Evolutionary conservation across 2,888 invertebrate genomes (phyloP).

Genomic region (Mythimna vitellina): DNA sequence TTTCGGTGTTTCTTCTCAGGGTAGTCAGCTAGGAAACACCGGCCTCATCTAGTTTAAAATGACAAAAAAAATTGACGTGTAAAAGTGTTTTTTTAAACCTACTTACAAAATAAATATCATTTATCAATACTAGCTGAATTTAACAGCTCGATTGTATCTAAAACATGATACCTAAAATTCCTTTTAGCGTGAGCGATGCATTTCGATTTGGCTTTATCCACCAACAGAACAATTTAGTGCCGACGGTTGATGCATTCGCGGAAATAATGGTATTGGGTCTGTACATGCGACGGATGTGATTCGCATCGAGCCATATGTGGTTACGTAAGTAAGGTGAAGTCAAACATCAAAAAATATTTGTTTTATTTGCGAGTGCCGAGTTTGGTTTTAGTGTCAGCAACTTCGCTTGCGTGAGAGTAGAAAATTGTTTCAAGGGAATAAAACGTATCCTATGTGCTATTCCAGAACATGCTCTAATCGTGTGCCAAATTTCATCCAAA

Average conservation of each 20-base stretch:
- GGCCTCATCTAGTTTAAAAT: no score
- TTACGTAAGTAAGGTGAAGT: constrained; percentile 35
- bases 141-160: background rate
- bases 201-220: constrained; percentile 31
- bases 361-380: background rate
- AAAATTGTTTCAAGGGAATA: background rate
- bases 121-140: no score
- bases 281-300: constrained; percentile 68
- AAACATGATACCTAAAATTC: background rate
- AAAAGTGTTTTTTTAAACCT: no score
- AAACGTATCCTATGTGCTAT: background rate
- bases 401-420: background rate
- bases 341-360: background rate
- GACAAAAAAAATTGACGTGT: no score
- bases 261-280: constrained; percentile 67
- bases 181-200: constrained; percentile 45
- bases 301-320: constrained; percentile 3
- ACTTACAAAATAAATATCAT: no score
- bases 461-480: background rate
- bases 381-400: background rate
- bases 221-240: constrained; percentile 35
- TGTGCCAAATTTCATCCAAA: background rate
- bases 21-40: no score
- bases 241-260: constrained; percentile 55
- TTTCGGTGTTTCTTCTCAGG: no score